Evolutionary conservation across 2,113 vertebrate genomes (phyloP), one percentile per base, ranked within the genome.

Genomic region (Cyanocitta stelleri): DNA sequence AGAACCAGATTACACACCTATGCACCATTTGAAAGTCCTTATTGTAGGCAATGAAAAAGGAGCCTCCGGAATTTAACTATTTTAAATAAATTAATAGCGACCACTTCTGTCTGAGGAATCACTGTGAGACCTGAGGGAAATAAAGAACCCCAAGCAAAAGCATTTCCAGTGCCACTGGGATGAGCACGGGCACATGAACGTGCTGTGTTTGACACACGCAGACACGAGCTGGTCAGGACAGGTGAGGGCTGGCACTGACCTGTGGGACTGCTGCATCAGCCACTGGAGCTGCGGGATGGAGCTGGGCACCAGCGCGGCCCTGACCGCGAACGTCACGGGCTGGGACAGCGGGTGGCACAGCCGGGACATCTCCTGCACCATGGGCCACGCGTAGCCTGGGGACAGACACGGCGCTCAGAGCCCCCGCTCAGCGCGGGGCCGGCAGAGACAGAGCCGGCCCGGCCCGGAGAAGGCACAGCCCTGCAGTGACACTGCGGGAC

Each of bases 91-190:
- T 8, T 7, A 68, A 32, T 3, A 85, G 39, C 5, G 26, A n/a
- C 18, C 26, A 20, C 16, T 26, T 62, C 27, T 68, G 30, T 4
- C 41, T 14, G 29, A 39, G 22, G 32, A 33, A 15, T 6, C 4
- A 6, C 18, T 10, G 5, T 6, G 78, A 61, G 46, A 33, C 5
- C 33, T 6, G 44, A 7, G 9, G 61, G 61, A 55, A 35, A 18
- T 1, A 3, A 7, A 11, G 41, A 9, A 3, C 15, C 7, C 29
- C 20, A 8, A n/a, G 49, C 11, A 21, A 6, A 15, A 20, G 6
- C 1, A 44, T 6, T 37, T 6, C 6, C 68, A 16, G 0, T 0
- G 19, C 7, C 10, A 1, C 0, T 8, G 51, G 30, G 15, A 22
- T 8, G 46, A 16, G 32, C 37, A 13, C 0, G 3, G 32, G 56